Percentiles rank a stretch among this genome's conserved stretches.
Conservation (phyloP, 2,888 invertebrate species). For the Anoplius nigerrimus region DNA sequence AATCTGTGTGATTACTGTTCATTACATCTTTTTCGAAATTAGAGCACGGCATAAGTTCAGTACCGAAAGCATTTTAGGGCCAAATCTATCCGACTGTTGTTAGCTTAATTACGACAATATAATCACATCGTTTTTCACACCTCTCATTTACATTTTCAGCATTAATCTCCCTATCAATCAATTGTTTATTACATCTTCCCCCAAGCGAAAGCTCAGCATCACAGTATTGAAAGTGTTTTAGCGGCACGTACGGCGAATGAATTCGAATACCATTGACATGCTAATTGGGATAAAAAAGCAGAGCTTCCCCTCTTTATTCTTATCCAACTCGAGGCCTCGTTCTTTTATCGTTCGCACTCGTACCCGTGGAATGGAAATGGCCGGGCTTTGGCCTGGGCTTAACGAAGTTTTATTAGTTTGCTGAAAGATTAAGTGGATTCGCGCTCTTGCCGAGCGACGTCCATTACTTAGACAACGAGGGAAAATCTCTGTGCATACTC, state of each 20-base stretch:
- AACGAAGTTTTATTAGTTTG: constrained; percentile 68
- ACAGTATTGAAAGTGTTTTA: neutral
- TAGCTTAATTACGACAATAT: too few relatives aligned
- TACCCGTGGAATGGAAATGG: constrained; percentile 33
- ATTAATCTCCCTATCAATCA: too few relatives aligned
- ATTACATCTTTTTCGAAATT: too few relatives aligned
- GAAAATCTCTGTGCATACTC: constrained; percentile 9
- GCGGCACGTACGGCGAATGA: neutral
- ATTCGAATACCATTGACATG: constrained; percentile 9
- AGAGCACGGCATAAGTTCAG: too few relatives aligned
- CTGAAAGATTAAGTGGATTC: constrained; percentile 60
- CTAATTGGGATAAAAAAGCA: constrained; percentile 19
- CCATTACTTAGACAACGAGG: constrained; percentile 36
- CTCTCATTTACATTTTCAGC: too few relatives aligned
- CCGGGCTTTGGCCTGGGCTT: constrained; percentile 47
- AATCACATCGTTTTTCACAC: too few relatives aligned
- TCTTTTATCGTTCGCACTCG: constrained; percentile 4
- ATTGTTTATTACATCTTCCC: too few relatives aligned
- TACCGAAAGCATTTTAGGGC: too few relatives aligned
- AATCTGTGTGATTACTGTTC: too few relatives aligned
- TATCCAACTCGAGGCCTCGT: neutral
- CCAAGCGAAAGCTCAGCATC: too few relatives aligned
- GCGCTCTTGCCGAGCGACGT: constrained; percentile 29
- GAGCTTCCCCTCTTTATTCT: too few relatives aligned
- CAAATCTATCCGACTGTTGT: too few relatives aligned